phyloP scores from a whole-genome alignment of 2,113 vertebrate genomes.

The Calonectris borealis region DNA sequence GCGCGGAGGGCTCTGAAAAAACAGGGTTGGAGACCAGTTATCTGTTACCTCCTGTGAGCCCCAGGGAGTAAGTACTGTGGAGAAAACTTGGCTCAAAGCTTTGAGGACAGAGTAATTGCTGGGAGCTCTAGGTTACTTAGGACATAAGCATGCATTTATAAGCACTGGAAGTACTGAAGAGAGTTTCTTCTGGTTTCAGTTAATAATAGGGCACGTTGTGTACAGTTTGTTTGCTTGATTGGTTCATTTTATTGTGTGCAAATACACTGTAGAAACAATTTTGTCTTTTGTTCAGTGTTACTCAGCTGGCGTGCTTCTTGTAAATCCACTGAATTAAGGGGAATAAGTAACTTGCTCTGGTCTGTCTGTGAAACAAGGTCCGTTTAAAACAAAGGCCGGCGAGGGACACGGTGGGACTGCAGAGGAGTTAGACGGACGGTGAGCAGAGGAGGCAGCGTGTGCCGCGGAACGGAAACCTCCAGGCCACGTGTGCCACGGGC shows the following conservation, averaged over 20 bases:
- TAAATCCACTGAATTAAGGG: background rate
- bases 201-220: background rate
- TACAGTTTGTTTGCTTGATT: background rate
- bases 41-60: background rate
- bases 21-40: background rate
- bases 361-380: background rate
- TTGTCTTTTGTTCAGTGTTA: background rate
- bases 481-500: background rate
- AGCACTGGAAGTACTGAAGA: background rate
- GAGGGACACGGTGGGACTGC: background rate
- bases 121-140: background rate
- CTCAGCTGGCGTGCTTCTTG: background rate
- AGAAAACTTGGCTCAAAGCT: background rate
- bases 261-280: background rate
- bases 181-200: background rate
- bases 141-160: background rate
- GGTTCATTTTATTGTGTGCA: conserved; percentile 30
- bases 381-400: background rate
- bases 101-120: background rate
- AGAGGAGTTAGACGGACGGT: background rate
- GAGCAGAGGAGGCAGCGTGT: background rate
- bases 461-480: background rate
- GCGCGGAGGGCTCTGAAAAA: background rate
- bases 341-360: background rate
- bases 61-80: background rate